These are phyloP conservation scores for Drosophila ogumai DNA, from an alignment of 1,140 invertebrate genomes.

Conservation along the genomic window DNA sequence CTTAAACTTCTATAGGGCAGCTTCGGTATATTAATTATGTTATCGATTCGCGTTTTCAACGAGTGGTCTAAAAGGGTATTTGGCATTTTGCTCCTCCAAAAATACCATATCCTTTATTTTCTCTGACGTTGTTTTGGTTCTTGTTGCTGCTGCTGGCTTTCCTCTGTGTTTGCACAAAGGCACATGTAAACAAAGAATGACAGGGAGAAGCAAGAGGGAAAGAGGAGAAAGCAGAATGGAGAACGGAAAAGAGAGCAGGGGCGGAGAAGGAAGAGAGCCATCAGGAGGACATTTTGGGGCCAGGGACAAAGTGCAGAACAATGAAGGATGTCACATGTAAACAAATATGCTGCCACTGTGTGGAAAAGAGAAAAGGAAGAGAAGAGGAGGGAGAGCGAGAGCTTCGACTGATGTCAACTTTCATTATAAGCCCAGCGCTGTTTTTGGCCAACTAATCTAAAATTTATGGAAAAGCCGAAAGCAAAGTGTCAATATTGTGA, in stretches of 20 bases:
- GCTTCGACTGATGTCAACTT: conserved; percentile 40
- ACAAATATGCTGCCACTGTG: conserved; percentile 43
- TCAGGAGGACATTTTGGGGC: conserved; percentile 72
- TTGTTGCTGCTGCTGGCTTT: conserved; percentile 49
- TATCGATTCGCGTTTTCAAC: background rate
- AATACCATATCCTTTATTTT: conserved; percentile 1
- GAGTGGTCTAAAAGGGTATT: conserved; percentile 11
- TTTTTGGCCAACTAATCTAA: conserved; percentile 74
- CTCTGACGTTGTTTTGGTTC: conserved; percentile 34
- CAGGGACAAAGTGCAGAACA: conserved; percentile 67
- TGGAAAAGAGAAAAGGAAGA: background rate
- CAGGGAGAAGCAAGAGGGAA: conserved; percentile 6
- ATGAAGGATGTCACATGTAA: conserved; percentile 74
- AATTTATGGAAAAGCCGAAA: conserved; percentile 72
- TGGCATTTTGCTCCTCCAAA: conserved; percentile 5
- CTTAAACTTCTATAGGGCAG: background rate
- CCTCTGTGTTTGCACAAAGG: conserved; percentile 69
- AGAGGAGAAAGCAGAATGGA: conserved; percentile 10
- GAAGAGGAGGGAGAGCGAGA: background rate
- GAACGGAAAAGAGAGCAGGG: background rate
- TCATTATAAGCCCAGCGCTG: conserved; percentile 21
- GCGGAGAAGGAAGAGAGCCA: conserved; percentile 16
- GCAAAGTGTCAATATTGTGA: conserved; percentile 66
- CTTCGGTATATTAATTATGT: no score
- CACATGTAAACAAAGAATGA: conserved; percentile 66